Conservation (phyloP, 2,113 vertebrate species). For the Raphicerus campestris region DNA sequence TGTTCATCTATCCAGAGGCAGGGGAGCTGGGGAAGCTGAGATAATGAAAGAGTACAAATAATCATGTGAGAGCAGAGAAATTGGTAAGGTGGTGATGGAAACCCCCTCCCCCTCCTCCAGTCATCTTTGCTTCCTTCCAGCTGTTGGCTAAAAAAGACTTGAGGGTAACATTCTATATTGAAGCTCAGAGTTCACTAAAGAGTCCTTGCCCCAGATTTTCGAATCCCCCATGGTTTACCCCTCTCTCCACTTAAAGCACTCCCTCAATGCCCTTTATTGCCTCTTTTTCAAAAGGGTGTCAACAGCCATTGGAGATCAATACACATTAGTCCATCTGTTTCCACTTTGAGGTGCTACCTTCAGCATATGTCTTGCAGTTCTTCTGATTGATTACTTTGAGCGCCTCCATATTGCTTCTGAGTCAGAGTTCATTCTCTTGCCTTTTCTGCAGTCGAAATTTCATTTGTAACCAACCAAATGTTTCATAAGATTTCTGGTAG, state of each 20-base stretch:
- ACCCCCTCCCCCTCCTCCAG: accelerated
- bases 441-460: not conserved
- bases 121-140: not conserved
- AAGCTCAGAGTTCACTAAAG: not conserved
- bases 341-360: constrained; percentile 39
- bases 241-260: not conserved
- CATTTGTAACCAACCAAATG: not conserved
- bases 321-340: constrained; percentile 73
- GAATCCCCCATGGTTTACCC: not conserved
- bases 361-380: constrained; percentile 29
- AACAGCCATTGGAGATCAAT: constrained; percentile 62
- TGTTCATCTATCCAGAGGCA: not conserved
- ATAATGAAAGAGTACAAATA: not conserved
- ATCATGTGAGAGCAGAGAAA: not conserved
- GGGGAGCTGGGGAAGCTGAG: not conserved
- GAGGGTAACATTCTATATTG: not conserved
- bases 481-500: not conserved
- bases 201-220: not conserved
- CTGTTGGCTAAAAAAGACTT: not conserved
- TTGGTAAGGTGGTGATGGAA: not conserved
- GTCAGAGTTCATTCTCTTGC: not conserved
- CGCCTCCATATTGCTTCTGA: not conserved
- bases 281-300: constrained; percentile 52
- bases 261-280: not conserved
- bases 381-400: constrained; percentile 1